phyloP scores from a whole-genome alignment of 2,797 vertebrate species.

The Sebastes dallii region DNA sequence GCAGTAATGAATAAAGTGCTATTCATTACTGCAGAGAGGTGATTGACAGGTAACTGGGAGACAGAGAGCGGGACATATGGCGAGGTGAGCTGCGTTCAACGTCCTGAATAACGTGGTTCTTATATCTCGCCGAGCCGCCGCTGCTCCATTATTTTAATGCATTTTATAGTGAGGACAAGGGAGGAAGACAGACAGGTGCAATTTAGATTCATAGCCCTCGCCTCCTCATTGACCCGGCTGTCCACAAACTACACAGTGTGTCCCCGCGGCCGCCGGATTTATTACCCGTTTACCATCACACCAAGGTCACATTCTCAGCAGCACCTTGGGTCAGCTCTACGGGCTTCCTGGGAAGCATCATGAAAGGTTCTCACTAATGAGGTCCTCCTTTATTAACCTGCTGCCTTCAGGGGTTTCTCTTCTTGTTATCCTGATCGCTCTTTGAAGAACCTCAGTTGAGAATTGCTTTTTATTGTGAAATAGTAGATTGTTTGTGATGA shows the following conservation, averaged over 20 bases:
- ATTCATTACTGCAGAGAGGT: conserved; percentile 30
- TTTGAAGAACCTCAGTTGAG: conserved; percentile 18
- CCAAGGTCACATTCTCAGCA: conserved; percentile 70
- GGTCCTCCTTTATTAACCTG: conserved; percentile 63
- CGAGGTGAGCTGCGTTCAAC: conserved; percentile 36
- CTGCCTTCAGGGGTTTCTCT: conserved; percentile 27
- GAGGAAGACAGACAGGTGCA: conserved; percentile 45
- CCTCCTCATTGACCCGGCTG: conserved; percentile 63
- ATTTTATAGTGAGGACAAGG: conserved; percentile 35
- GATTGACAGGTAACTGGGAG: conserved; percentile 32
- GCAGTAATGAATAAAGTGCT: neutral
- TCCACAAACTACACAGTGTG: conserved; percentile 52
- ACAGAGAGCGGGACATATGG: conserved; percentile 22
- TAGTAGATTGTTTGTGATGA: neutral
- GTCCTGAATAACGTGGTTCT: conserved; percentile 7
- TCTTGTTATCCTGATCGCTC: conserved; percentile 38
- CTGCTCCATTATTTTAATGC: conserved; percentile 45
- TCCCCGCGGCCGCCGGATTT: conserved; percentile 65
- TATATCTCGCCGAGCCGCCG: conserved; percentile 20
- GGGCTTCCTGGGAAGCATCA: conserved; percentile 65
- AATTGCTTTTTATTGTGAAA: neutral
- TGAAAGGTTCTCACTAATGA: conserved; percentile 70
- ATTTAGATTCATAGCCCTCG: conserved; percentile 67
- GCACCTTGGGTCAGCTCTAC: conserved; percentile 56
- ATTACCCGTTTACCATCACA: conserved; percentile 69